Evolutionary conservation across 2,888 invertebrate genomes (phyloP).

Genomic region (Dynastes hyllus): DNA sequence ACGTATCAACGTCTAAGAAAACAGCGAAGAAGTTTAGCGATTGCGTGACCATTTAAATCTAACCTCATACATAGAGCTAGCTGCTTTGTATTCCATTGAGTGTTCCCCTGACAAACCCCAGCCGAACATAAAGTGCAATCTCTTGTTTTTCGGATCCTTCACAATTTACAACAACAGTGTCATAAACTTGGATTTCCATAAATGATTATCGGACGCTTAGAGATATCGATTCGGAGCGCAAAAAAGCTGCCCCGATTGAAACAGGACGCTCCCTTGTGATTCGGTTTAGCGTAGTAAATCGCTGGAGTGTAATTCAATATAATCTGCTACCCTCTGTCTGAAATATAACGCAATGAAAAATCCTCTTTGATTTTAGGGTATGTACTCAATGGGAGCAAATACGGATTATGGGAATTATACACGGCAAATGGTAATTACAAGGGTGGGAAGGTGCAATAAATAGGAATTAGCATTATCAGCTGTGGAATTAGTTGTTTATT

Average conservation of each 20-base stretch:
- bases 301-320: slow-evolving; percentile 8
- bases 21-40: too few relatives aligned
- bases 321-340: neutral
- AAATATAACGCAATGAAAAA: neutral
- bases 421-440: too few relatives aligned
- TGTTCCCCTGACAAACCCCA: too few relatives aligned
- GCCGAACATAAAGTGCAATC: neutral
- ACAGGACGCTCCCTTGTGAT: neutral
- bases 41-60: too few relatives aligned
- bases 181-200: slow-evolving; percentile 1
- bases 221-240: slow-evolving; percentile 4
- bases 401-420: too few relatives aligned
- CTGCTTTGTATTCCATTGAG: too few relatives aligned
- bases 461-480: too few relatives aligned
- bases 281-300: neutral
- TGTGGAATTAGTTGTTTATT: too few relatives aligned
- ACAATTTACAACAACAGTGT: neutral
- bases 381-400: too few relatives aligned
- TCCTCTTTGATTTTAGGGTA: neutral
- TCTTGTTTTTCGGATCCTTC: neutral
- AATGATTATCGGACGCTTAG: neutral
- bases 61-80: too few relatives aligned
- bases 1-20: too few relatives aligned
- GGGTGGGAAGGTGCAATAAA: too few relatives aligned
- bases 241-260: neutral